Base-by-base conservation (phyloP, 2,113 vertebrate species). In the Gasterosteus nipponicus region DNA sequence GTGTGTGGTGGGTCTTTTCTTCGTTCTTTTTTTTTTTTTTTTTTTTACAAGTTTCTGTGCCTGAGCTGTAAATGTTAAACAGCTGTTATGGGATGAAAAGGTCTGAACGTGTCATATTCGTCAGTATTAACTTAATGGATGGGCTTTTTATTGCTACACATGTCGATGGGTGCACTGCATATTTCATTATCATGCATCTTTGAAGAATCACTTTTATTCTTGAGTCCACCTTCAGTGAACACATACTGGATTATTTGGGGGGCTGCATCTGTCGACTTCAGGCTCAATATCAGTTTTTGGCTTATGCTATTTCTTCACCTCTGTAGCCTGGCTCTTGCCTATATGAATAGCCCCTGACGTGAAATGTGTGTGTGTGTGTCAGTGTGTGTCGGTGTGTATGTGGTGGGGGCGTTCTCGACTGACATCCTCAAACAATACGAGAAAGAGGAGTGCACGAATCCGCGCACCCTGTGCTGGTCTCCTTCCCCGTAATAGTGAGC, bases 341-440 rank as follows among this genome's bases (percentile, higher is more conserved):
- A 95, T 94, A 96, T 96, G 95, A 96, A 96, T 95, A 95, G 95
- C 95, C 94, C 93, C 94, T 95, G 93, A 93, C 89, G 92, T 96
- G 95, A 96, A 78, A 59, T 81, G 80, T 84, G 69, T 80, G 62
- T 71, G 65, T 67, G 56, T 72, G 64, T 60, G 54, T 94, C 93
- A 94, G 94, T 93, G 94, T 94, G 58, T 35, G 59, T 94, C 93
- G 77, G 93, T 73, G 69, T 95, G 94, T 93, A 94, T 93, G 89
- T 41, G 65, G 93, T 92, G 94, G 95, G 90, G 95, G 95, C 95
- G 94, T 95, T 95, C 95, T 95, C 94, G 80, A 86, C 92, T 96
- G 96, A 96, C 96, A 96, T 95, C 94, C 94, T 94, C 92, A 95
- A 96, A 97, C 96, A 97, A 97, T 96, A 95, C 93, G 87, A 93